Percentiles rank a stretch among this genome's conserved stretches.
These are phyloP conservation scores for Orgyia antiqua DNA, from an alignment of 2,888 invertebrate genomes.

Conservation along the genomic window DNA sequence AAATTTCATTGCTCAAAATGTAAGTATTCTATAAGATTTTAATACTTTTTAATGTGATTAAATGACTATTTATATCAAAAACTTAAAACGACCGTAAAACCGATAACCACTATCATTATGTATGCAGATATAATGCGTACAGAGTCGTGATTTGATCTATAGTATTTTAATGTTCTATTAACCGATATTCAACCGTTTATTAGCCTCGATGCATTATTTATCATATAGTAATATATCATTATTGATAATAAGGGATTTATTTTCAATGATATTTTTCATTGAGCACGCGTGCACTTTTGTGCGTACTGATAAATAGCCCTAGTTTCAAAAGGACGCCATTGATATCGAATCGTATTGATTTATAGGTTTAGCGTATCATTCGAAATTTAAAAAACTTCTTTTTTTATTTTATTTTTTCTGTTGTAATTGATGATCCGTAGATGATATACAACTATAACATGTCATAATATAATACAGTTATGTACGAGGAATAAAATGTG, in stretches of 20 bases:
- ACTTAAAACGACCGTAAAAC: conserved; percentile 37
- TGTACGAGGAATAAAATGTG: no score
- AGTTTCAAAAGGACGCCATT: conserved; percentile 57
- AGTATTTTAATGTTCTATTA: conserved; percentile 62
- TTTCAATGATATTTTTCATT: conserved; percentile 55
- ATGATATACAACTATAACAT: not conserved
- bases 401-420: conserved; percentile 3
- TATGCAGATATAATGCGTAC: conserved; percentile 55
- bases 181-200: conserved; percentile 40
- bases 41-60: no score
- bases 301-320: conserved; percentile 59
- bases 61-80: conserved; percentile 4
- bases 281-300: conserved; percentile 61
- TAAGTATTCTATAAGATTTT: no score
- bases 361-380: conserved; percentile 34
- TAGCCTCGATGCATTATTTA: conserved; percentile 29
- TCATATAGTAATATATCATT: conserved; percentile 56
- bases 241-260: conserved; percentile 51
- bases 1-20: no score
- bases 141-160: conserved; percentile 48
- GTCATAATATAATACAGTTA: no score
- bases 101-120: conserved; percentile 44
- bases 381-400: conserved; percentile 4
- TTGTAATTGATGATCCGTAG: conserved; percentile 5
- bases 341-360: conserved; percentile 61